Base-by-base conservation (phyloP, 2,113 vertebrate species). In the Barbus barbus region DNA sequence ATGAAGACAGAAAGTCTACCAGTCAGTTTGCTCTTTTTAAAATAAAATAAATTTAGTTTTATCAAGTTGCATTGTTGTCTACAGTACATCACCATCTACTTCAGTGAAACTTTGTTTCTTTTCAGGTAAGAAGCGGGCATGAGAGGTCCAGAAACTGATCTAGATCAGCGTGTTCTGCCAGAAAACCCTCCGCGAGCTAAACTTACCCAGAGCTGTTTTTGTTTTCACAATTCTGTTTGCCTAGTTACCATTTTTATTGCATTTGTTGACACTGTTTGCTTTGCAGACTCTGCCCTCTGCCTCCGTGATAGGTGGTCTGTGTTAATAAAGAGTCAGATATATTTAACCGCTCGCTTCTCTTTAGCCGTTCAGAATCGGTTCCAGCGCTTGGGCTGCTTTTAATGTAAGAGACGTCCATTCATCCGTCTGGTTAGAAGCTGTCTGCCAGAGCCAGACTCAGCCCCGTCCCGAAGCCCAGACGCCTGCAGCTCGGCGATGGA, bases 381-480 rank as follows among this genome's bases (percentile, higher is more conserved):
- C 6, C 38, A 56, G 63, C 65, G 28, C 81, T 80, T 73, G 48
- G 84, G 67, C 71, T 31, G 77, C 46, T 86, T 81, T 84, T 65
- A 84, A 79, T 82, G 84, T 84, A 87, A 80, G 80, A 86, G 85
- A 85, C 86, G 80, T 79, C 76, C 84, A 89, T 89, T 88, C 84
- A 89, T 89, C 48, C 67, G 46, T 85, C 74, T 85, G 87, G 83
- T 87, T 83, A 67, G 71, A 61, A 86, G 60, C 51, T 36, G 78
- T 51, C 72, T 89, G 84, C 84, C 80, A 84, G 78, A 80, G 78
- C 44, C 78, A 33, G 77, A 79, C 58, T 83, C 69, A 46, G 81
- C 81, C 69, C 78, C 74, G 83, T 53, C 72, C 31, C 24, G 26
- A 78, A 67, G 63, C 60, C 78, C 83, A 84, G 76, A 79, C 81